Percentiles rank a stretch among this genome's conserved stretches.
These are phyloP conservation scores for Liodrosophila aerea DNA, from an alignment of 2,888 invertebrate species.

Conservation along the genomic window DNA sequence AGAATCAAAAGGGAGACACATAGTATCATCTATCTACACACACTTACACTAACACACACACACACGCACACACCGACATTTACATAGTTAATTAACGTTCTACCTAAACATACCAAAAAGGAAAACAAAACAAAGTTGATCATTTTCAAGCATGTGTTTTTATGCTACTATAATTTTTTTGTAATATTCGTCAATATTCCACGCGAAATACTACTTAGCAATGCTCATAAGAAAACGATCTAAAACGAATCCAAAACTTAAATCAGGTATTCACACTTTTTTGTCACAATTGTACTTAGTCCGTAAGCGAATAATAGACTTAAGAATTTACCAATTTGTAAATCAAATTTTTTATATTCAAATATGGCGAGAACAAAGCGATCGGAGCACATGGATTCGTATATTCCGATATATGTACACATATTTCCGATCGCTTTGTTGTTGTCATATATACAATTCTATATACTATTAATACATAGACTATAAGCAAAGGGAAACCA, in stretches of 20 bases:
- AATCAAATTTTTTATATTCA: constrained; percentile 52
- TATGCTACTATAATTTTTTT: constrained; percentile 43
- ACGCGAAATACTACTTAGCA: constrained; percentile 7
- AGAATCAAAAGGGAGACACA: constrained; percentile 59
- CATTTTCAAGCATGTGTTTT: constrained; percentile 67
- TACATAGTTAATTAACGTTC: constrained; percentile 61
- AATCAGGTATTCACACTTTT: constrained; percentile 74
- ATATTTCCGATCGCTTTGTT: too few species aligned
- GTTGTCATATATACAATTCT: too few species aligned
- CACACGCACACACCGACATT: constrained; percentile 27
- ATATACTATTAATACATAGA: constrained; percentile 17
- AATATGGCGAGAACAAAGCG: constrained; percentile 51
- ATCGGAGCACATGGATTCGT: too few species aligned
- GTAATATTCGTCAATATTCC: constrained; percentile 19
- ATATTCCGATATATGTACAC: too few species aligned
- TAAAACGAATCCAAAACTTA: constrained; percentile 75
- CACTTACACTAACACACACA: constrained; percentile 15
- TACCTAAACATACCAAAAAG: constrained; percentile 66
- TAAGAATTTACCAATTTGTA: constrained; percentile 48
- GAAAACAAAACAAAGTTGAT: constrained; percentile 9
- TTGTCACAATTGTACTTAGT: constrained; percentile 60
- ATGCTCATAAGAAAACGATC: constrained; percentile 65
- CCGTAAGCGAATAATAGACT: constrained; percentile 40
- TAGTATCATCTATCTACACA: constrained; percentile 40
- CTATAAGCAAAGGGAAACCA: constrained; percentile 27